A percentile compares a stretch with the other conserved stretches of the same genome.
Conservation (phyloP, 2,888 invertebrate species). For the Brenthis hecate region DNA sequence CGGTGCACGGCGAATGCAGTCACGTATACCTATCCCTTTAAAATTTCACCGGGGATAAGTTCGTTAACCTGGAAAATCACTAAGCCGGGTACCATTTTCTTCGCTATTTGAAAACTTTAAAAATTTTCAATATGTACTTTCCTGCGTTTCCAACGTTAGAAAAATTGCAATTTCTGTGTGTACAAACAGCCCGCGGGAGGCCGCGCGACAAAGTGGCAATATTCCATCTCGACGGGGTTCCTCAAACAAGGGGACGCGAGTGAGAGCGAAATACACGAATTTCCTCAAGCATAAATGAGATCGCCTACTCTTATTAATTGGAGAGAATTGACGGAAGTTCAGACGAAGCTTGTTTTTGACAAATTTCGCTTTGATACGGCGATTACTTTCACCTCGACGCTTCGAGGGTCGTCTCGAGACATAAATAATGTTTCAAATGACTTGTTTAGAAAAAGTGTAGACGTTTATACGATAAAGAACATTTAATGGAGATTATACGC, state of each 20-base stretch:
- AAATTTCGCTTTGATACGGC: slow-evolving; percentile 81
- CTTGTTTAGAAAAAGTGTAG: slow-evolving; percentile 43
- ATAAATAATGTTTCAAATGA: slow-evolving; percentile 55
- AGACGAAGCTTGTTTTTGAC: slow-evolving; percentile 79
- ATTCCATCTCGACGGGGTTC: slow-evolving; percentile 79
- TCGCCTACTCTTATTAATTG: slow-evolving; percentile 74
- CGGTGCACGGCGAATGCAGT: slow-evolving; percentile 21
- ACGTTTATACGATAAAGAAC: slow-evolving; percentile 34
- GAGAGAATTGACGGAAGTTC: slow-evolving; percentile 80
- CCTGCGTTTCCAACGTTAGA: slow-evolving; percentile 51
- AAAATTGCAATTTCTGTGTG: slow-evolving; percentile 76
- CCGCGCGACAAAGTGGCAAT: slow-evolving; percentile 81
- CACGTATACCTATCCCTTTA: slow-evolving; percentile 27
- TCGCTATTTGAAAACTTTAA: slow-evolving; percentile 55
- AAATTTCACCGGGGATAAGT: slow-evolving; percentile 42
- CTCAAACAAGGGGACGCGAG: slow-evolving; percentile 77
- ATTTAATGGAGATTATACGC: slow-evolving; percentile 19
- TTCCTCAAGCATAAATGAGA: slow-evolving; percentile 50
- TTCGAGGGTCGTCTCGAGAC: slow-evolving; percentile 63
- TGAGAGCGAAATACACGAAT: slow-evolving; percentile 49
- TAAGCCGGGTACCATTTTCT: slow-evolving; percentile 44
- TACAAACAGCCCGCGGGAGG: slow-evolving; percentile 73
- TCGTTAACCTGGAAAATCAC: slow-evolving; percentile 43
- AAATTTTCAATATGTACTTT: slow-evolving; percentile 62
- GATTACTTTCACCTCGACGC: slow-evolving; percentile 79